Conservation (phyloP, 2,797 vertebrate species). For the Eulemur coronatus region DNA sequence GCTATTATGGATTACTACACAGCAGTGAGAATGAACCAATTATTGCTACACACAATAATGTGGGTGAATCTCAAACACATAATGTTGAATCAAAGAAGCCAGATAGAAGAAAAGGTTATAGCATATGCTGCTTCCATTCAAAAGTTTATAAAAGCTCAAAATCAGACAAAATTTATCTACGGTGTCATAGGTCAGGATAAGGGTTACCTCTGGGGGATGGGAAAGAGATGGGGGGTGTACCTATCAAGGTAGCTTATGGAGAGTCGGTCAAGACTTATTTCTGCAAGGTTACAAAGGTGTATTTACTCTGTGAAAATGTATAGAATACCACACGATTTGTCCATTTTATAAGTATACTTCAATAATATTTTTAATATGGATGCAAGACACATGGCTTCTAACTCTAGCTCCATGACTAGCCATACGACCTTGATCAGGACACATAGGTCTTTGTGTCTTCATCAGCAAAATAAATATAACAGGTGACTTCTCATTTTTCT, state of each 20-base stretch:
- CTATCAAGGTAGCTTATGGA: fast-evolving
- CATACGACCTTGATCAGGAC: neutral
- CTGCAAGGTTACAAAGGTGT: fast-evolving
- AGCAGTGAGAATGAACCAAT: neutral
- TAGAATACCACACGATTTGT: neutral
- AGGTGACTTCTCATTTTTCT: neutral
- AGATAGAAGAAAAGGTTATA: neutral
- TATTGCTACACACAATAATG: fast-evolving
- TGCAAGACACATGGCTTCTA: neutral
- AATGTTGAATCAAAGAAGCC: neutral
- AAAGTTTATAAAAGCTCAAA: neutral
- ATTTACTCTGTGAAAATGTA: neutral
- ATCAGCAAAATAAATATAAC: neutral
- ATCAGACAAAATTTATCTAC: neutral
- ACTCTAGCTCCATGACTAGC: neutral
- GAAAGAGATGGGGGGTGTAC: fast-evolving
- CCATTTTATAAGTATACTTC: neutral
- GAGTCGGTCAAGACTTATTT: neutral
- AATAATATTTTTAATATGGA: neutral
- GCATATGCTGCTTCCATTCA: neutral
- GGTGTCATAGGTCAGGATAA: neutral
- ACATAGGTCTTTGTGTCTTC: neutral
- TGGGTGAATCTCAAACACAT: neutral
- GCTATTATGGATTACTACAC: neutral
- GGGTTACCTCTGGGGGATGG: fast-evolving